Evolutionary conservation across 2,797 vertebrate species (phyloP).

Genomic region (Gymnocypris eckloni): DNA sequence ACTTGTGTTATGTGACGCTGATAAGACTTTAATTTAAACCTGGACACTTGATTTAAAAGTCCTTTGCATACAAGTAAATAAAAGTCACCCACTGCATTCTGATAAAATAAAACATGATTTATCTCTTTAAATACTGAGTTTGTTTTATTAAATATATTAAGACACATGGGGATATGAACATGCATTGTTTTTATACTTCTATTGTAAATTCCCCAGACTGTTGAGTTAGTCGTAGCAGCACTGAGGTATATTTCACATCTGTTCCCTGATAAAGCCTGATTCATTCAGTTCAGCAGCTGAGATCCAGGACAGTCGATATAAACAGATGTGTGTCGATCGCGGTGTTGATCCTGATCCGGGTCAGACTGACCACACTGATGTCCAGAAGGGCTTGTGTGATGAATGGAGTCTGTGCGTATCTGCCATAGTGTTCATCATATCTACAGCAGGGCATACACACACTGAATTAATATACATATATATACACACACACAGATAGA

Average conservation of each 20-base stretch:
- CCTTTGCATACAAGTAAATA: too few relatives aligned
- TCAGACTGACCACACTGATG: neutral
- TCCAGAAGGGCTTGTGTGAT: conserved; percentile 6
- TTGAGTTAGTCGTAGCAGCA: neutral
- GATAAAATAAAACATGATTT: neutral
- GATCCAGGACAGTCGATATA: neutral
- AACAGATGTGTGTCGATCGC: neutral
- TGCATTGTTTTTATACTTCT: neutral
- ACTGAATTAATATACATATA: neutral
- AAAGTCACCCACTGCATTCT: neutral
- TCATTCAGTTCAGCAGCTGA: neutral
- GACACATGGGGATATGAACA: neutral
- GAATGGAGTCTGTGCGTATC: neutral
- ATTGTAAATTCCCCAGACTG: neutral
- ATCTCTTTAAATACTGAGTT: conserved; percentile 20
- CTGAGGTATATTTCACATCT: neutral
- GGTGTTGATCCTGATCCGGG: neutral
- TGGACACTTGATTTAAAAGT: too few relatives aligned
- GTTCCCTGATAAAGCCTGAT: neutral
- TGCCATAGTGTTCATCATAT: conserved; percentile 20
- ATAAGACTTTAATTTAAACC: too few relatives aligned
- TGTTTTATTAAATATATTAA: neutral
- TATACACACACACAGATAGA: too few relatives aligned
- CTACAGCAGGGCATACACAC: conserved; percentile 59
- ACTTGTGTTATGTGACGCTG: too few relatives aligned